Evolutionary conservation across 2,797 vertebrate species (phyloP), one percentile per base, ranked within the genome.

Genomic region (Peromyscus melanophrys): DNA sequence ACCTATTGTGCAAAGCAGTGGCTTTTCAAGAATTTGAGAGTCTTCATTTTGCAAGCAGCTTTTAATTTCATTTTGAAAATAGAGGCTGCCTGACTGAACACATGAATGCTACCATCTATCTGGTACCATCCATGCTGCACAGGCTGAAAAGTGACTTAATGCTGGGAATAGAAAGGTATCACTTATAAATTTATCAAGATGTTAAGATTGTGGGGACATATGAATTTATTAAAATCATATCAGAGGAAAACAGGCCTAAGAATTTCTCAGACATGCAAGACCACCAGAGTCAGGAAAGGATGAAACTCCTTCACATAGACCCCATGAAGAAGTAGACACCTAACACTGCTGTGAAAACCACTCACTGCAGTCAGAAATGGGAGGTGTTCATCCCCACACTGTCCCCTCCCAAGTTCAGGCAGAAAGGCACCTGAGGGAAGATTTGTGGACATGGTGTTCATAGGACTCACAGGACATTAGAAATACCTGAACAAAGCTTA

Each of bases 401-500:
- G 14, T 2, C 6, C 16, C 17, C 34, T 23, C 23, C 6, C 34
- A 13, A 25, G 1, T 27, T 43, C 65, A 43, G 31, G 21, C 49
- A 57, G 76, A 80, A 52, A 76, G n/a, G 17, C 27, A 67, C 21
- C 88, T 31, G 16, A 14, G n/a, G 49, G 49, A 61, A 34, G 69
- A 57, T 95, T 71, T 88, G 78, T 49, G 82, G 82, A 83, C 49
- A 21, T 67, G 59, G 46, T 90, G 77, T 84, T 88, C 82, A 84
- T 57, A 40, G 77, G 61, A 84, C 7, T 37, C 67, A n/a, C 7
- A 9, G 67, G 34, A 21, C 17, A 57, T 90, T 57, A 84, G 69
- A 88, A 93, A 63, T 78, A 78, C 76, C 82, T 2, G 14, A 57
- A 77, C 77, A 71, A 78, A 84, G 55, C 75, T 77, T 93, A 91